These are phyloP conservation scores for Homarus gammarus DNA, from an alignment of 2,888 invertebrate species.

Conservation along the genomic window DNA sequence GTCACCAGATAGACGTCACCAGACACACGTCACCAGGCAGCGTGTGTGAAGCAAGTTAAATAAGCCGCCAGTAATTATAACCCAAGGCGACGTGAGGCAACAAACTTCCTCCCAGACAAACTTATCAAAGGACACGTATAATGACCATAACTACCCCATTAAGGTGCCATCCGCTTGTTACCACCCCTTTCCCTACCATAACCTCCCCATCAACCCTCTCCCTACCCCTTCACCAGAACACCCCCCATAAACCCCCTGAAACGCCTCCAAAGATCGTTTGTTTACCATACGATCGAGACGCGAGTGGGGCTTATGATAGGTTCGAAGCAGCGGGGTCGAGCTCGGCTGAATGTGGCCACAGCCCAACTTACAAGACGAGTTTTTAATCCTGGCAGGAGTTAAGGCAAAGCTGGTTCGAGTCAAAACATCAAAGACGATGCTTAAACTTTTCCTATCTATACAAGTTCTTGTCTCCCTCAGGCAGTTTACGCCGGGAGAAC, in stretches of 20 bases:
- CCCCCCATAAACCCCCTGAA: neutral
- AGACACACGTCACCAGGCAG: too few species aligned
- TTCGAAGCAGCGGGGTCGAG: conserved; percentile 3
- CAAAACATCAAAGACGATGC: conserved; percentile 46
- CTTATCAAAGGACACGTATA: conserved; percentile 17
- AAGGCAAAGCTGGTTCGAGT: conserved; percentile 19
- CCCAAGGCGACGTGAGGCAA: neutral
- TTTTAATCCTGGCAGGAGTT: conserved; percentile 37
- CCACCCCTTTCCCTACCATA: neutral
- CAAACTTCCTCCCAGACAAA: conserved; percentile 24
- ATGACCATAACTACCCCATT: conserved; percentile 32
- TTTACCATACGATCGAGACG: too few species aligned
- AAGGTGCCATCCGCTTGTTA: neutral
- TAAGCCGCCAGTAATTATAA: neutral
- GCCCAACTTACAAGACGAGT: conserved; percentile 13
- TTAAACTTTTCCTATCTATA: conserved; percentile 54
- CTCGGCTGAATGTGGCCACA: neutral
- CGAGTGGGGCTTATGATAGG: neutral
- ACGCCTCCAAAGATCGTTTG: neutral
- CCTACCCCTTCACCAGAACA: neutral
- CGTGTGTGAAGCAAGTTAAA: too few species aligned
- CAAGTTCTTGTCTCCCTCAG: conserved; percentile 18
- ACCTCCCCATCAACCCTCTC: neutral
- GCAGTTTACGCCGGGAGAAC: neutral
- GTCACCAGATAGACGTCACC: too few species aligned